A percentile compares a stretch with the other conserved stretches of the same genome.
Conservation (phyloP, 2,797 vertebrate genomes). For the Luscinia luscinia region DNA sequence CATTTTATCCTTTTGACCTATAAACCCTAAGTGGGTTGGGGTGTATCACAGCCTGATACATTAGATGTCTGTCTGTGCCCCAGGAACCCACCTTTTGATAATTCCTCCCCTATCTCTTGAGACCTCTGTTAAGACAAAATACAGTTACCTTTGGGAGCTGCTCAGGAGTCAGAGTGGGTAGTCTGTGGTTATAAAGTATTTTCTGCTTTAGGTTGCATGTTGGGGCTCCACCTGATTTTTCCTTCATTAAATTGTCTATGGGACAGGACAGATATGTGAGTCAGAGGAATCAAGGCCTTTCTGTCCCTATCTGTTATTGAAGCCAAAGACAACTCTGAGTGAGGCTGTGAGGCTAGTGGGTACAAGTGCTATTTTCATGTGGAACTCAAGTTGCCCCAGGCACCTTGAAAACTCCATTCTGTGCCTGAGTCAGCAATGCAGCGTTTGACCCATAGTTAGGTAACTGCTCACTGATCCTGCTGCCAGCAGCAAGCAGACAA, state of each 20-base stretch:
- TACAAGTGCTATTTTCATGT: background rate
- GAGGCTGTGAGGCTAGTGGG: background rate
- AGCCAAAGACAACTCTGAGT: background rate
- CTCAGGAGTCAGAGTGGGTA: background rate
- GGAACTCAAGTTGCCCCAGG: background rate
- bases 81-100: background rate
- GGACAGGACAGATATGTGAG: background rate
- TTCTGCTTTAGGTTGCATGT: background rate
- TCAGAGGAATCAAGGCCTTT: background rate
- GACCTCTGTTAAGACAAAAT: background rate
- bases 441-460: accelerated
- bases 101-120: background rate
- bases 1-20: background rate
- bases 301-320: background rate
- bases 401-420: background rate
- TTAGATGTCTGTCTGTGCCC: background rate
- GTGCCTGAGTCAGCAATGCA: background rate
- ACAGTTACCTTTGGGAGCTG: background rate
- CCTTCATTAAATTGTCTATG: background rate
- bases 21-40: background rate
- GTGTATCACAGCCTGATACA: background rate
- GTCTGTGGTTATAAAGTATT: background rate
- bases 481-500: slow-evolving; percentile 8
- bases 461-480: background rate
- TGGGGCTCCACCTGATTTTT: background rate